These are phyloP conservation scores for Pardalotus punctatus DNA, from an alignment of 2,113 vertebrate species.

Conservation along the genomic window DNA sequence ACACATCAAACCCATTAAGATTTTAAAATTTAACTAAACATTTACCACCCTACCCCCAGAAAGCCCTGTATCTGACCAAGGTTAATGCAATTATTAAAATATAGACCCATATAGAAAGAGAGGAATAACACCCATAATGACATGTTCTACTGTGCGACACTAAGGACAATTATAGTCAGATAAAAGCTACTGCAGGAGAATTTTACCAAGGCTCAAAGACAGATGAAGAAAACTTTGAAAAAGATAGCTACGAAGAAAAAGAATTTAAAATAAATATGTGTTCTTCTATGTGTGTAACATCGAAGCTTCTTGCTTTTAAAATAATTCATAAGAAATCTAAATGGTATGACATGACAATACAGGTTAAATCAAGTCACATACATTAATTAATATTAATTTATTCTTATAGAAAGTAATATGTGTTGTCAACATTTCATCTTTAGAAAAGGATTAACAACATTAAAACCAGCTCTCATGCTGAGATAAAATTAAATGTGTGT, in stretches of 20 bases:
- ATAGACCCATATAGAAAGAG: background rate
- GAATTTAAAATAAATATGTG: background rate
- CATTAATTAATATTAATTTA: slow-evolving; percentile 21
- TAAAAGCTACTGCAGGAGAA: background rate
- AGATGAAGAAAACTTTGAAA: background rate
- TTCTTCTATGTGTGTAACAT: background rate
- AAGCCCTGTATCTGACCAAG: background rate
- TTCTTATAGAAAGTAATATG: background rate
- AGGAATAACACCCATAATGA: background rate
- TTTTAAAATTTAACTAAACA: background rate
- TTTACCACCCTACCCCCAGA: background rate
- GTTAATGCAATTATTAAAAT: background rate
- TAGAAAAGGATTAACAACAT: background rate
- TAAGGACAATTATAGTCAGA: background rate
- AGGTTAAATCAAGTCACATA: background rate
- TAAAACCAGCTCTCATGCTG: background rate
- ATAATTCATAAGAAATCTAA: background rate
- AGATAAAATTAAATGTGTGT: background rate
- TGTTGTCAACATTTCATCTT: background rate
- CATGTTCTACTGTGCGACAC: background rate
- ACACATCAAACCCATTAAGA: background rate
- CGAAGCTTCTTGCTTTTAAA: background rate
- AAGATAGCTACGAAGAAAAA: background rate
- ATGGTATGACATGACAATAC: background rate
- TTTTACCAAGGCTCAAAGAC: background rate